These are phyloP conservation scores for Malthinus seriepunctatus DNA, from an alignment of 2,888 invertebrate species.

Conservation along the genomic window DNA sequence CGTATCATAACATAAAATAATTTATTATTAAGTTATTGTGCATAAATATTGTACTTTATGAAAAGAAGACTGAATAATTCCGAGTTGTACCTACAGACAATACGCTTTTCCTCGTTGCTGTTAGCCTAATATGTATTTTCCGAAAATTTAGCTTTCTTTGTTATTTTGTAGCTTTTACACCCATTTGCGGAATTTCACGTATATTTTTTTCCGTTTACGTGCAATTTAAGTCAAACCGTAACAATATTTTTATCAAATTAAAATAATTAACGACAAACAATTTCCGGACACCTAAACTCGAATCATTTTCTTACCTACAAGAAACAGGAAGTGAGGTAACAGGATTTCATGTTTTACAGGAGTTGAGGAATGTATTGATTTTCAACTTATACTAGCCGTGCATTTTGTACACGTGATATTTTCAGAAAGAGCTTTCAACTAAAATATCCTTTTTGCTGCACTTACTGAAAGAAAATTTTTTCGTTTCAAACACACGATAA, in stretches of 20 bases:
- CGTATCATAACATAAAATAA: neutral
- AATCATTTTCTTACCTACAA: conserved; percentile 43
- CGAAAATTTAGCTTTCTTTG: conserved; percentile 45
- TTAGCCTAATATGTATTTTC: conserved; percentile 38
- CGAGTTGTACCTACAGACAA: neutral
- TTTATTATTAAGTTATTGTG: neutral
- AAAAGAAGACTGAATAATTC: neutral
- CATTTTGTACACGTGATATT: conserved; percentile 8
- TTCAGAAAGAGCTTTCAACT: conserved; percentile 7
- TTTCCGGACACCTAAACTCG: conserved; percentile 14
- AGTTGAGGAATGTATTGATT: conserved; percentile 23
- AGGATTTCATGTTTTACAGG: conserved; percentile 39
- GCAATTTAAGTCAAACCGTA: neutral
- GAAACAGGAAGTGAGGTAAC: conserved; percentile 48
- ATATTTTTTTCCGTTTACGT: neutral
- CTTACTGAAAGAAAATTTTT: too few relatives aligned
- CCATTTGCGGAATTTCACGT: neutral
- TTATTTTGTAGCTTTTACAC: conserved; percentile 35
- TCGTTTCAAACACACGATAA: too few relatives aligned
- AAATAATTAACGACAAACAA: neutral
- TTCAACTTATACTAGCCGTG: conserved; percentile 8
- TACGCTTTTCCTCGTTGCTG: conserved; percentile 1
- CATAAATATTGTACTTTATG: neutral
- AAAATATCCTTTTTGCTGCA: neutral
- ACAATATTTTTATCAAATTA: neutral